Evolutionary conservation across 2,797 vertebrate species (phyloP).

Genomic region (Manis pentadactyla): DNA sequence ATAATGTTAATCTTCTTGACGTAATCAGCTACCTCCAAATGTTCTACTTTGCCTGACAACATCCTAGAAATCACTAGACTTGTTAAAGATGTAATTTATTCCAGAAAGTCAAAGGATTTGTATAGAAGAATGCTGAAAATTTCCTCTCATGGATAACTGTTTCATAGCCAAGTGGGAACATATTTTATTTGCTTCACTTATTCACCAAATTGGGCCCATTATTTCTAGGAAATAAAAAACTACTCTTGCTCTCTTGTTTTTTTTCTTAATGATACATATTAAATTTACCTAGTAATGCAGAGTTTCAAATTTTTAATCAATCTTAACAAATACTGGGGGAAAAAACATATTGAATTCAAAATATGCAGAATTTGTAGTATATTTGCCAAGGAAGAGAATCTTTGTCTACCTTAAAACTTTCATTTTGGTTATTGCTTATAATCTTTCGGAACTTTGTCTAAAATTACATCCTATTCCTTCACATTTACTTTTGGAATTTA

Average conservation of each 20-base stretch:
- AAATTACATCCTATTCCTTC: constrained; percentile 39
- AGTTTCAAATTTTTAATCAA: constrained; percentile 20
- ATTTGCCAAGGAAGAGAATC: not conserved
- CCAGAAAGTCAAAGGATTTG: not conserved
- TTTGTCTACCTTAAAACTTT: constrained; percentile 19
- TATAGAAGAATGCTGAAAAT: not conserved
- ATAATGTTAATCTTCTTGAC: not conserved
- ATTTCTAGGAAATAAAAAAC: not conserved
- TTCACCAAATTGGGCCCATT: not conserved
- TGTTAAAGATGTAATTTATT: not conserved
- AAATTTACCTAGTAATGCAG: not conserved
- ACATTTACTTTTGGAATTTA: constrained; percentile 42
- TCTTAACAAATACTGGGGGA: not conserved
- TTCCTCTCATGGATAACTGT: not conserved
- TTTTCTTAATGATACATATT: not conserved
- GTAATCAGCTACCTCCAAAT: not conserved
- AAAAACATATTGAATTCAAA: constrained; percentile 24
- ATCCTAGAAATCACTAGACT: not conserved
- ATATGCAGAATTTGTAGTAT: constrained; percentile 5
- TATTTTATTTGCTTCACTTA: not conserved
- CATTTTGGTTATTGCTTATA: not conserved
- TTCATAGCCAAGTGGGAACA: not conserved
- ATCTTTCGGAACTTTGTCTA: constrained; percentile 59
- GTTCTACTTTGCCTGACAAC: not conserved
- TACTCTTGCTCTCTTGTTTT: not conserved